Evolutionary conservation across 1,140 invertebrate genomes (phyloP), one percentile per base, ranked within the genome.

Genomic region (Dryas iulia): DNA sequence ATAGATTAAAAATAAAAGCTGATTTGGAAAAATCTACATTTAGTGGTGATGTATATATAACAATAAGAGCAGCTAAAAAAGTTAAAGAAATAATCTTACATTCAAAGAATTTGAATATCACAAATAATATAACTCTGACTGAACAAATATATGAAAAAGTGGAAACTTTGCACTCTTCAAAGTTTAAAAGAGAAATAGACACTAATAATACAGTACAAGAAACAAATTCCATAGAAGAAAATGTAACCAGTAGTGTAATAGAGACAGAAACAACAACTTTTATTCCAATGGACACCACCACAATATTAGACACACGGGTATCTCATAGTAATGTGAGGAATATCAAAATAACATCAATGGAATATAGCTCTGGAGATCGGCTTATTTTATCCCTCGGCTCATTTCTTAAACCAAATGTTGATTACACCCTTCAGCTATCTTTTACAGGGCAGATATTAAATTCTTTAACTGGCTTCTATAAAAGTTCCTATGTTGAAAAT

Each of bases 381-480:
- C 60, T 91, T 8, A 74, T 87, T 31, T 57, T 91, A 3, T 25
- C 82, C 67, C 1, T 66, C 93, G 8, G 70, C 68, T 33, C 79
- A 1, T 18, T 74, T 0, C 71, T 95, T 2, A 67, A 66, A 8
- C 72, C 76, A 0, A 79, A 87, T 33, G 72, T 79, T 0, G 73
- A 85, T 30, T 92, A 95, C 24, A 90, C 80, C 1, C 83, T 95
- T 3, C 79, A 92, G 21, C 83, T 95, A 30, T 71, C 78, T 0
- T 95, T 94, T 72, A 82, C 74, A 2, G 94, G 94, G 62, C 67
- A 77, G 1, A 92, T 95, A 64, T 91, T 92, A 24, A 92, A 94
- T 64, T 93, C 94, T 3, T 91, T 95, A 81, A 93, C 93, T 53
- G 97, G 97, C 11, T 97, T 98, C 86, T 98, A 98, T 81, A 94